Evolutionary conservation across 2,888 invertebrate species (phyloP).

Genomic region (Caenorhabditis sp.): DNA sequence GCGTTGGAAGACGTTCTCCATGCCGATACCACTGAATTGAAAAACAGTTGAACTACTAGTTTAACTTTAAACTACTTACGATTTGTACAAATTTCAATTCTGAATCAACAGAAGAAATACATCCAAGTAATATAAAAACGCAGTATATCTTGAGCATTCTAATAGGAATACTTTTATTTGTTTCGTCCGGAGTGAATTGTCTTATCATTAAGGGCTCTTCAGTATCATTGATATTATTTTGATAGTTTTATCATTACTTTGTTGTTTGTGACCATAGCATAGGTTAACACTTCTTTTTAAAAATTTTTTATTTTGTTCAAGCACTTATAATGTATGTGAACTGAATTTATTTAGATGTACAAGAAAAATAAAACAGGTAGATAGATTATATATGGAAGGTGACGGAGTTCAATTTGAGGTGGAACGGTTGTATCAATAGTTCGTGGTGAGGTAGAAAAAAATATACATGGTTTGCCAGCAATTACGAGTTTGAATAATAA

Average conservation of each 20-base stretch:
- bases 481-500: background rate
- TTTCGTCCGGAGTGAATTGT: slow-evolving; percentile 4
- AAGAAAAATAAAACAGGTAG: background rate
- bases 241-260: slow-evolving; percentile 3
- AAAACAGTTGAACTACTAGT: background rate
- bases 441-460: slow-evolving; percentile 4
- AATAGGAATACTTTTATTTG: slow-evolving; percentile 20
- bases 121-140: background rate
- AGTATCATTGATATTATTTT: background rate
- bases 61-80: slow-evolving; percentile 21
- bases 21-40: slow-evolving; percentile 59
- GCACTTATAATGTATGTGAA: background rate
- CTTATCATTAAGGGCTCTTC: slow-evolving; percentile 25
- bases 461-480: background rate
- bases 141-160: slow-evolving; percentile 12
- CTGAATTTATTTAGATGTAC: slow-evolving; percentile 1
- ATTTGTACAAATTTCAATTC: slow-evolving; percentile 43
- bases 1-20: slow-evolving; percentile 58
- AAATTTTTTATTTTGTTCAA: background rate
- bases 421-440: slow-evolving; percentile 34
- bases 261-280: slow-evolving; percentile 18
- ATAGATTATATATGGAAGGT: background rate
- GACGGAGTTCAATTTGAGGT: slow-evolving; percentile 13
- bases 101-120: background rate
- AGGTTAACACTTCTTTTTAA: background rate